A percentile compares a stretch with the other conserved stretches of the same genome.
phyloP scores from a whole-genome alignment of 2,797 vertebrate genomes.

The Mallotus villosus region DNA sequence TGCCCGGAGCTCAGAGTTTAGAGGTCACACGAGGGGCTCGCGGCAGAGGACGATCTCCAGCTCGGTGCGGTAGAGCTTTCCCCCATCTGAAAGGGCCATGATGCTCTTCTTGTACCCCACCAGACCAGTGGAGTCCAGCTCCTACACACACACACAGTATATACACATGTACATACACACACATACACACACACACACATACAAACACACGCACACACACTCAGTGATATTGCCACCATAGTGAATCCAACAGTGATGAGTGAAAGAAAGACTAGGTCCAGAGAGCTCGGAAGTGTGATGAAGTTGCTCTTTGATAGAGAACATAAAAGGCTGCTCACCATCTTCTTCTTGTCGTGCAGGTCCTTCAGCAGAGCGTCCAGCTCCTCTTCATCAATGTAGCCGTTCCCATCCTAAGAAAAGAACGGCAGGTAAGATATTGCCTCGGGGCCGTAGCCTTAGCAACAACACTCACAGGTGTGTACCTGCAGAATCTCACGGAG shows the following conservation, averaged over 20 bases:
- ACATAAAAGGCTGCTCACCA: constrained; percentile 77
- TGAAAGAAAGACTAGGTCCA: too few relatives aligned
- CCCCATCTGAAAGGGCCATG: constrained; percentile 91
- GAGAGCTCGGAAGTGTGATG: too few relatives aligned
- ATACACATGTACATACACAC: constrained; percentile 14
- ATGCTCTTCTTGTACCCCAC: constrained; percentile 89
- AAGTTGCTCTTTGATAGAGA: too few relatives aligned
- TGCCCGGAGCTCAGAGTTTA: constrained; percentile 48
- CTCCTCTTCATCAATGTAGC: constrained; percentile 94
- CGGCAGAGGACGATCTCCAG: constrained; percentile 94
- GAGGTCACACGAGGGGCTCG: constrained; percentile 84
- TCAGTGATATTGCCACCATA: constrained; percentile 15
- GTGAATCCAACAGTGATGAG: constrained; percentile 2
- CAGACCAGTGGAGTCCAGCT: constrained; percentile 82
- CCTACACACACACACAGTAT: constrained; percentile 65
- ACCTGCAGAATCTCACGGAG: neutral
- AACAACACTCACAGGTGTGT: constrained; percentile 9
- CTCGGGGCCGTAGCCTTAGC: neutral
- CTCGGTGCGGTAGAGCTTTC: constrained; percentile 92
- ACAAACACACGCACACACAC: constrained; percentile 14
- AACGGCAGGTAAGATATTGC: too few relatives aligned
- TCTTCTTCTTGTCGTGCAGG: constrained; percentile 93
- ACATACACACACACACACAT: constrained; percentile 13
- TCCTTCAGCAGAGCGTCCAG: constrained; percentile 93
- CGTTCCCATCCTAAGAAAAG: constrained; percentile 84